These are phyloP conservation scores for Aproaerema taeniolella DNA, from an alignment of 2,888 invertebrate genomes.

Conservation along the genomic window DNA sequence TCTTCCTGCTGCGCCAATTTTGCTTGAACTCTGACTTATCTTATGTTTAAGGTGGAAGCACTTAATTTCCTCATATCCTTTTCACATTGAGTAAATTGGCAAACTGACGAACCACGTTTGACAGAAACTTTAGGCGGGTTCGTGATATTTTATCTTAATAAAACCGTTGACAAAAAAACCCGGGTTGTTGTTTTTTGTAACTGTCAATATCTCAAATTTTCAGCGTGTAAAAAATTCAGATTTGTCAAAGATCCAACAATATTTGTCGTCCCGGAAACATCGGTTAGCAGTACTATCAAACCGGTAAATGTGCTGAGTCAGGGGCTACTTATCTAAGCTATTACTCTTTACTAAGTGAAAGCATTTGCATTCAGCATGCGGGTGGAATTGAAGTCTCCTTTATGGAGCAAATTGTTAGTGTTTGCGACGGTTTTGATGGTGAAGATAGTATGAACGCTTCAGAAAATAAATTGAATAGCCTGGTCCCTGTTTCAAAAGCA, in stretches of 20 bases:
- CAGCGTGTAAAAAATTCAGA: no score
- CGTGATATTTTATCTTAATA: no score
- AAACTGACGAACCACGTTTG: no score
- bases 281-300: constrained; percentile 49
- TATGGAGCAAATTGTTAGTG: no score
- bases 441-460: no score
- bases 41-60: neutral
- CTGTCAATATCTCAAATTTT: no score
- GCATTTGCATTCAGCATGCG: constrained; percentile 45
- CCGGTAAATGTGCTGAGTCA: constrained; percentile 60
- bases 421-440: constrained; percentile 6
- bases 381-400: constrained; percentile 16
- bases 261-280: constrained; percentile 40
- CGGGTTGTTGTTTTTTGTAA: no score
- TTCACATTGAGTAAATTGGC: no score
- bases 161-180: no score
- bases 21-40: constrained; percentile 28
- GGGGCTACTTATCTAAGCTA: constrained; percentile 56
- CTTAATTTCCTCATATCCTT: no score
- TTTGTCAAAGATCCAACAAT: constrained; percentile 29
- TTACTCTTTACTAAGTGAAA: constrained; percentile 56
- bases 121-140: no score
- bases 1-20: constrained; percentile 28
- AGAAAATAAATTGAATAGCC: neutral
- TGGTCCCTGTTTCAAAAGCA: no score